Evolutionary conservation across 2,113 vertebrate genomes (phyloP), one percentile per base, ranked within the genome.

Genomic region (Neolamprologus ventralis): DNA sequence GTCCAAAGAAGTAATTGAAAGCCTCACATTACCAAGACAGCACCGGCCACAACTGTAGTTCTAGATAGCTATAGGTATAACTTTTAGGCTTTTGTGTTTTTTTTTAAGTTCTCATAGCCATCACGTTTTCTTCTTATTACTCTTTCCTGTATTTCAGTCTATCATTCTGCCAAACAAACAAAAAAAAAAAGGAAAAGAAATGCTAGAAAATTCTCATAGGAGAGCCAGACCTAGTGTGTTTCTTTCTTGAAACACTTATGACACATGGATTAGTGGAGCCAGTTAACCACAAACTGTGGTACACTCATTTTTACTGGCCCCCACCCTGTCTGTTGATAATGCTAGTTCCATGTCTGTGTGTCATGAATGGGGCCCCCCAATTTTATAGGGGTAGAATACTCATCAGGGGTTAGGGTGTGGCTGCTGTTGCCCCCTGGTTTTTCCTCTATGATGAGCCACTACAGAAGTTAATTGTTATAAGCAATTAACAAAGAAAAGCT

Each of bases 401-500:
- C 88, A 87, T 87, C 80, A 81, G 79, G 90, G 87, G 81, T 89
- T 63, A 86, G 92, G 87, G 91, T 91, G 91, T 45, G 84, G 91
- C 87, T 87, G 63, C 71, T 42, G 84, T 82, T 82, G 45, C 80
- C 88, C 86, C 85, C 65, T 45, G 58, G 79, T 35, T 93, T 68
- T 81, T 57, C 37, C 42, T 37, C 28, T 79, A 31, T 88, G 54
- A 33, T 47, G 84, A 88, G 85, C 90, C 87, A 75, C 45, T 82
- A 63, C 85, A 91, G 84, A 89, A 94, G 87, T 85, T 90, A 93
- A 94, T 88, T 83, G 91, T 95, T 94, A 94, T 90, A 90, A 83
- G 19, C 28, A 37, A 83, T 37, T 31, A 68, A 63, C 55, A 90
- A 85, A 88, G 86, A 83, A 91, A 82, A 79, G 23, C 80, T 89